These are phyloP conservation scores for Drosophila mimetica DNA, from an alignment of 2,888 invertebrate species.

Conservation along the genomic window DNA sequence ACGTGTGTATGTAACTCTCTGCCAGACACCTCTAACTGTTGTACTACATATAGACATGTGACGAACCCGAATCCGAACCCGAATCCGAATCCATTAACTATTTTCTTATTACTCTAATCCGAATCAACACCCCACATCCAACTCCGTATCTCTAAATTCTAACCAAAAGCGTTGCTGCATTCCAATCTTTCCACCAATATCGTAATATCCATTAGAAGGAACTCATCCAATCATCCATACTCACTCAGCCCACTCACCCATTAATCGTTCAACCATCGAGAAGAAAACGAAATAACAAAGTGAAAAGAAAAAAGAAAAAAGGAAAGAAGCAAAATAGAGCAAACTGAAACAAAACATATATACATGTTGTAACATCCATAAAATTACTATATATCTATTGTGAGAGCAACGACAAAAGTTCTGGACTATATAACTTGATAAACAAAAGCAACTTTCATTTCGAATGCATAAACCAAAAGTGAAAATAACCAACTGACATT, in stretches of 20 bases:
- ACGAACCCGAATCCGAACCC: conserved; percentile 27
- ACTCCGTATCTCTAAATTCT: conserved; percentile 20
- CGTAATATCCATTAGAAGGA: conserved; percentile 30
- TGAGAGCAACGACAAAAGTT: conserved; percentile 62
- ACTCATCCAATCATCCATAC: conserved; percentile 38
- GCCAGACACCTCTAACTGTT: conserved; percentile 66
- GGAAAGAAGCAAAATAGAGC: neutral
- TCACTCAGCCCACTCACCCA: conserved; percentile 27
- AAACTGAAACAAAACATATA: conserved; percentile 33
- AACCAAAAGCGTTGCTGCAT: conserved; percentile 41
- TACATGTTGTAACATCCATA: conserved; percentile 43
- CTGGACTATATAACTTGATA: conserved; percentile 60
- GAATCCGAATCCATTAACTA: conserved; percentile 17
- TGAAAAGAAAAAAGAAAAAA: conserved; percentile 9
- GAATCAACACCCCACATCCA: conserved; percentile 12
- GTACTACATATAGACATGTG: conserved; percentile 58
- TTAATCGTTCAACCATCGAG: conserved; percentile 20
- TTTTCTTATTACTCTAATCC: conserved; percentile 7
- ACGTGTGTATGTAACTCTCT: conserved; percentile 66
- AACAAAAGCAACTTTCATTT: conserved; percentile 42
- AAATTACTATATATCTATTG: conserved; percentile 36
- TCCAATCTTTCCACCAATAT: conserved; percentile 5
- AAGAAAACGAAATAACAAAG: conserved; percentile 38
- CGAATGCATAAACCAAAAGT: conserved; percentile 47
- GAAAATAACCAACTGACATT: conserved; percentile 48